phyloP scores from a whole-genome alignment of 2,888 invertebrate species.

The Biston stratarius region DNA sequence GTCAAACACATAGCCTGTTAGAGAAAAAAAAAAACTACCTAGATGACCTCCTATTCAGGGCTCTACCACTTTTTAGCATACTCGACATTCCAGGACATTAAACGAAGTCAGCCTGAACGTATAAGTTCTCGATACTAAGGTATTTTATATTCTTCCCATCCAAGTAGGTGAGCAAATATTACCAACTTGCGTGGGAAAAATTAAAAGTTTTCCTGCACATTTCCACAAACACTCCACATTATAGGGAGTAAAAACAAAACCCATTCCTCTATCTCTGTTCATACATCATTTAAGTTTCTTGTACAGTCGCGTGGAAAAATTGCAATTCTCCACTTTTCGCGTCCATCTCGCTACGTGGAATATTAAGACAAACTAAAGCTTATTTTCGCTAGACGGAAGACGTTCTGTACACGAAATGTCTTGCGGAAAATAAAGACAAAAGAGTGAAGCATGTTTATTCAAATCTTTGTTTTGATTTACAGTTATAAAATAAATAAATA shows the following conservation, averaged over 20 bases:
- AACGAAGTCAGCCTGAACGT: no score
- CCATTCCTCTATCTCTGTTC: slow-evolving; percentile 54
- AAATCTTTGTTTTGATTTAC: neutral
- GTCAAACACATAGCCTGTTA: no score
- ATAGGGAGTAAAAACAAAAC: slow-evolving; percentile 31
- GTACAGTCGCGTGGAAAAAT: slow-evolving; percentile 62
- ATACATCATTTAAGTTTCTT: slow-evolving; percentile 65
- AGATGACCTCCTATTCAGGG: no score
- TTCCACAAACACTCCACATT: neutral
- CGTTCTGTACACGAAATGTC: slow-evolving; percentile 55
- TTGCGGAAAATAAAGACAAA: slow-evolving; percentile 20
- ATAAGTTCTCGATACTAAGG: no score
- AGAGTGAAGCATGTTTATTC: neutral
- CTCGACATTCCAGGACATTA: no score
- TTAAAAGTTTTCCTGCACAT: neutral
- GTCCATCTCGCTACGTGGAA: slow-evolving; percentile 35
- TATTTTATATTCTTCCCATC: no score
- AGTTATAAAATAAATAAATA: no score
- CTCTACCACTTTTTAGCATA: no score
- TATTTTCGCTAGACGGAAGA: slow-evolving; percentile 53
- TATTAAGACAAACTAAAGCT: slow-evolving; percentile 62
- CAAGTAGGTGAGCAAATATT: no score
- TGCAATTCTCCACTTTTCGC: slow-evolving; percentile 53
- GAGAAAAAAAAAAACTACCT: no score
- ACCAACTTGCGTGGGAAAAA: no score